Conservation (phyloP, 2,888 invertebrate genomes). For the Campaea margaritaria region DNA sequence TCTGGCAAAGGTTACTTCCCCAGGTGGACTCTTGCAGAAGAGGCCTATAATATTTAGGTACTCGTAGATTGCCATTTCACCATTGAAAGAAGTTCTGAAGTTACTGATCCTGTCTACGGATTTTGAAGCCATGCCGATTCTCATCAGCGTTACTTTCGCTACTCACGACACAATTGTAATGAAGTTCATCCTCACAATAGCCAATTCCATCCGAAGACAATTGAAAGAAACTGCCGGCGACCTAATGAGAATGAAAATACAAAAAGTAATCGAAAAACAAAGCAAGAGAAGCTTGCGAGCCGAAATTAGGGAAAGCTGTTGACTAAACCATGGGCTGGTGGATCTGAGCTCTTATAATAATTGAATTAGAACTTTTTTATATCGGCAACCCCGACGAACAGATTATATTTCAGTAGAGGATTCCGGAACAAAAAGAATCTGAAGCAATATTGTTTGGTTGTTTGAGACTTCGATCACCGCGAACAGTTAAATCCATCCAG, state of each 20-base stretch:
- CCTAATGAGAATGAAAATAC: constrained; percentile 29
- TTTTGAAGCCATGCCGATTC: background rate
- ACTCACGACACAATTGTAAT: constrained; percentile 8
- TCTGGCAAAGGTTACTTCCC: too few relatives aligned
- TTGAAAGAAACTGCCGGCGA: constrained; percentile 28
- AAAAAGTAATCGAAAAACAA: constrained; percentile 36
- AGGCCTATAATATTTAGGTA: too few relatives aligned
- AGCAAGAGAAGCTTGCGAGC: constrained; percentile 11
- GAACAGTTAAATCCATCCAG: too few relatives aligned
- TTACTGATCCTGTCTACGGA: too few relatives aligned
- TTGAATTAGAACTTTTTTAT: constrained; percentile 24
- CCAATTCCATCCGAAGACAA: constrained; percentile 25
- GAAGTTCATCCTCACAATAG: constrained; percentile 18
- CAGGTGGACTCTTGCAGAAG: too few relatives aligned
- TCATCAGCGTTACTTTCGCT: constrained; percentile 1
- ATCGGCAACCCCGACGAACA: background rate
- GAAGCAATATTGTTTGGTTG: too few relatives aligned
- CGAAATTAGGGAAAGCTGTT: constrained; percentile 42
- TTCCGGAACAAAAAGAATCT: background rate
- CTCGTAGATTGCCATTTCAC: too few relatives aligned
- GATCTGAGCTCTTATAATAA: constrained; percentile 30
- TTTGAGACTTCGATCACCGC: too few relatives aligned
- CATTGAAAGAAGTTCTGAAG: too few relatives aligned
- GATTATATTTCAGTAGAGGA: background rate
- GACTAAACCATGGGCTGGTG: constrained; percentile 37